Base-by-base conservation (phyloP, 1,140 invertebrate genomes). In the Paramacrobiotus metropolitanus region DNA sequence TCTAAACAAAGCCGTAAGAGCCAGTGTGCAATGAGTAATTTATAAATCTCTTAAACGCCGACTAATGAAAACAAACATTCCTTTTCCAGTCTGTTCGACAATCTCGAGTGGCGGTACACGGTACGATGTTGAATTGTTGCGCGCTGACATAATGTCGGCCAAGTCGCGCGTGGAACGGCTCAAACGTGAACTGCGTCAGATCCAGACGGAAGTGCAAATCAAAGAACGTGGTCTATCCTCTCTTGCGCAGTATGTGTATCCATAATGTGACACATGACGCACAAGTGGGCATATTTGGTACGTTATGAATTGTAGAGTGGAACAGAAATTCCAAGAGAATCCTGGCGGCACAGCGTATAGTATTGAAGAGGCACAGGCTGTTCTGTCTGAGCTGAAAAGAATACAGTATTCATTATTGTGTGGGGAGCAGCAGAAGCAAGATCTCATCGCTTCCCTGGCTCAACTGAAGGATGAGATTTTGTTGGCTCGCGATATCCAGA, bases 191-290 rank as follows among this genome's bases (percentile, higher is more conserved):
- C 73, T 95, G 66, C 83, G 87, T 68, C 87, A 92, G 70, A 91
- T 91, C 63, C 78, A 83, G 67, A 84, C 86, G 15, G 90, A 94
- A 73, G 87, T 95, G 75, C 82, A 83, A 34, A 85, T 86, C 68
- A 91, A 89, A 59, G 83, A 92, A 68, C 80, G 86, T 61, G 91
- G 91, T 63, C 84, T 95, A 34, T 85, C 92, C 68, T 93, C 89
- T 0, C 76, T 96, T 40, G 79, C 85, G 60, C 85, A 83, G 82
- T 89, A 77, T 80, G 80, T 78, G 67, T 15, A 30, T 31, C 30
- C 31, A 44, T 24, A 18, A 28, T 3, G 20, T 29, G 63, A n/a
- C 20, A 64, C 30, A 20, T 62, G 28, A 62, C 20, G 18, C 20
- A 63, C 20, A 3, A n/a, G n/a, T n/a, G n/a, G n/a, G n/a, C n/a